Evolutionary conservation across 2,888 invertebrate species (phyloP), one percentile per base, ranked within the genome.

Genomic region (Chloromyia formosa): DNA sequence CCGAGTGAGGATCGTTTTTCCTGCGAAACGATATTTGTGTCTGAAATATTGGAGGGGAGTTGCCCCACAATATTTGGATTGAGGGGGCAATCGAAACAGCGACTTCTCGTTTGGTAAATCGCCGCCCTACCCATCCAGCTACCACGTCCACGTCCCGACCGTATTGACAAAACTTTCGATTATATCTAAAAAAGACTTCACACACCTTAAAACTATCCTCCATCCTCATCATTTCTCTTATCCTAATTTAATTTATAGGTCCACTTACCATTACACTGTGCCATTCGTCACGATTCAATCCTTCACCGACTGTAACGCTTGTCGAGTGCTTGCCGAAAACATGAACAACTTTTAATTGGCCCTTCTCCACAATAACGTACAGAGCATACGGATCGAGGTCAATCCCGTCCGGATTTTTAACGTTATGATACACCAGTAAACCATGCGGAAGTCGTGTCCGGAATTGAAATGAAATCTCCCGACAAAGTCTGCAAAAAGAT

Each of bases 301-400:
- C 95, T 85, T 94, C 90, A 49, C 95, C 95, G 3, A 96, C 95
- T 0, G 94, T 94, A 56, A 95, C 90, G 81, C 85, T 86, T 40
- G 95, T 95, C 72, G 94, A 90, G 82, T 93, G 92, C 83, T 95
- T 94, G 2, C 95, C 95, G 83, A 95, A 95, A 27, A 95, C 94
- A 83, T 96, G 95, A 9, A 95, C 95, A 74, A 96, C 94, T 88
- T 95, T 95, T 18, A 96, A 86, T 85, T 95, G 94, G 18, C 95
- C 96, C 83, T 95, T 95, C 83, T 95, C 95, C 22, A 96, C 94
- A 81, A 95, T 95, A 49, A 96, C 93, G 83, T 96, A 96, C 20
- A 96, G 87, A 62, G 96, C 96, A 82, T 96, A 96, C 0, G 95
- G 94, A 80, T 94, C 94, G 83, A 95, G 89, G 81, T 90, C 89